Evolutionary conservation across 1,140 invertebrate genomes (phyloP).

Genomic region (Armadillidium nasatum): DNA sequence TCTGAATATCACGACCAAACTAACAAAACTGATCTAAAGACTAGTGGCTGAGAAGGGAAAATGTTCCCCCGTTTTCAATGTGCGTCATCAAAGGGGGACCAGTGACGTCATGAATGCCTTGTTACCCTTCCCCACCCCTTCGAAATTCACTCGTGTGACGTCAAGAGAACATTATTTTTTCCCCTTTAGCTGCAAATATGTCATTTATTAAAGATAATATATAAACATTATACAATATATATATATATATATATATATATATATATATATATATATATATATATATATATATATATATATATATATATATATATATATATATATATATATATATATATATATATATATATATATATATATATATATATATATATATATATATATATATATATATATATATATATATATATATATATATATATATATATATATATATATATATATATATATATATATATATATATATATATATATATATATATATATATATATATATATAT

Average conservation of each 20-base stretch:
- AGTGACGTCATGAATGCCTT: not conserved
- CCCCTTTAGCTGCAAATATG: conserved; percentile 9
- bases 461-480: not conserved
- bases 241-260: not conserved
- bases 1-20: not conserved
- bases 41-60: conserved; percentile 2
- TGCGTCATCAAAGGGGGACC: not conserved
- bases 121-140: not conserved
- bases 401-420: not conserved
- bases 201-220: not conserved
- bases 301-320: conserved; percentile 1
- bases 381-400: conserved; percentile 14
- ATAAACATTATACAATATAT: not conserved
- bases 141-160: not conserved
- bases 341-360: not conserved
- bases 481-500: too few relatives aligned
- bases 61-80: not conserved
- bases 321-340: not conserved
- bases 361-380: not conserved
- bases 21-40: not conserved
- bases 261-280: not conserved
- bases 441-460: conserved; percentile 15
- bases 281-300: not conserved
- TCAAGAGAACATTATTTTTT: conserved; percentile 3
- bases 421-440: conserved; percentile 1